These are phyloP conservation scores for Brachionus rubens DNA, from an alignment of 1,140 invertebrate species.

Conservation along the genomic window DNA sequence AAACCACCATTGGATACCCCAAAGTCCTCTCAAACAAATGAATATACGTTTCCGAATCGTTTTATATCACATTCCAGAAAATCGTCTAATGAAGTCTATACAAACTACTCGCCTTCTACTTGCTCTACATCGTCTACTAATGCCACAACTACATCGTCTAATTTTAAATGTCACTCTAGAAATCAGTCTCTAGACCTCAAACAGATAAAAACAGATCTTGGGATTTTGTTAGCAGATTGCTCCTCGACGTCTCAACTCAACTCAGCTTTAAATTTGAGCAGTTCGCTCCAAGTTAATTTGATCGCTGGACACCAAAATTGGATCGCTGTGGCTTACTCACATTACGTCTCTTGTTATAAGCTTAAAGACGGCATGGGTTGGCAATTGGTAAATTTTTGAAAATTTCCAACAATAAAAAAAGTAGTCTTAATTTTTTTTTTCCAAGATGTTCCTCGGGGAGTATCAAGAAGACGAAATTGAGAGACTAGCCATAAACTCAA, in stretches of 20 bases:
- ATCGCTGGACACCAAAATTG: constrained; percentile 96
- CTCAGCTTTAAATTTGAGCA: background rate
- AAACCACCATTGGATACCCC: background rate
- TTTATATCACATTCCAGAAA: constrained; percentile 68
- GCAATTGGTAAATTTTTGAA: constrained; percentile 73
- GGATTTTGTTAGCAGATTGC: constrained; percentile 68
- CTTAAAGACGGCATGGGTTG: constrained; percentile 91
- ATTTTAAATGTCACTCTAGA: constrained; percentile 68
- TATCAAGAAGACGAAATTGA: constrained; percentile 84
- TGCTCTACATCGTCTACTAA: constrained; percentile 48
- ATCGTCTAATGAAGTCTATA: constrained; percentile 71
- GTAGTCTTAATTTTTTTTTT: too few species aligned
- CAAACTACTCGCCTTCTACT: constrained; percentile 62
- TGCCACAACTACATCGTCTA: constrained; percentile 47
- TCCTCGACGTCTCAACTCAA: background rate
- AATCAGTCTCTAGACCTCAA: constrained; percentile 71
- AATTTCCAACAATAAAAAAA: background rate
- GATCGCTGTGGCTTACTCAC: constrained; percentile 90
- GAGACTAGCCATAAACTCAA: constrained; percentile 87
- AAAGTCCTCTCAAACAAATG: background rate
- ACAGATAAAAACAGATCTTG: constrained; percentile 74
- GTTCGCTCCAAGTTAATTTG: constrained; percentile 70
- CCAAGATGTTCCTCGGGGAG: constrained; percentile 65
- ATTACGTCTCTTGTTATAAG: constrained; percentile 65
- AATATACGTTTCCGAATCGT: background rate